Percentiles rank a stretch among this genome's conserved stretches.
phyloP scores from a whole-genome alignment of 92 coral and sea anemone genomes.

The Epizoanthus scotinus region DNA sequence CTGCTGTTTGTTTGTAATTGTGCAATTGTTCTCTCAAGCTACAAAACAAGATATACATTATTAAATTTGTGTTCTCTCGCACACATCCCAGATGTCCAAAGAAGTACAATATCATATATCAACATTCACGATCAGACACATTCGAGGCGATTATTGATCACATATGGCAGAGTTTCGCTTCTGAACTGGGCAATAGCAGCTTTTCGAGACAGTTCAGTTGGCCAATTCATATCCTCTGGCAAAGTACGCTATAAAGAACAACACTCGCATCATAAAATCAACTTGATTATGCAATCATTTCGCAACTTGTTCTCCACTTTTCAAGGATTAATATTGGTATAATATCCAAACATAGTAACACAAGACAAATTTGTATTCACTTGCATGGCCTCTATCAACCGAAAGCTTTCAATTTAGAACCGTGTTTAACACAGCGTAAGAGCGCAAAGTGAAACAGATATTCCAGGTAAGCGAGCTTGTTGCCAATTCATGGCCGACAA shows the following conservation, averaged over 20 bases:
- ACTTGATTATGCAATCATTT: neutral
- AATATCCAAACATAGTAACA: neutral
- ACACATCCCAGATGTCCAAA: neutral
- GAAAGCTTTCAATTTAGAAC: neutral
- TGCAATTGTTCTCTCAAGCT: constrained; percentile 7
- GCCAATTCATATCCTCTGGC: constrained; percentile 4
- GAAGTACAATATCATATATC: neutral
- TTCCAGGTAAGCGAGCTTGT: neutral
- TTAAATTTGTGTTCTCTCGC: neutral
- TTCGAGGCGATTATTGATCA: neutral
- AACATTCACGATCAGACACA: neutral
- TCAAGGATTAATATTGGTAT: neutral
- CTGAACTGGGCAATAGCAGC: neutral
- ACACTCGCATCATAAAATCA: neutral
- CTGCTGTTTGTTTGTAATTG: neutral
- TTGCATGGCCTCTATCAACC: neutral
- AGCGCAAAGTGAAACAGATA: constrained; percentile 22
- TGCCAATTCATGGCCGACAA: neutral
- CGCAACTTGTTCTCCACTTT: neutral
- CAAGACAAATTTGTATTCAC: neutral
- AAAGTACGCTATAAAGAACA: neutral
- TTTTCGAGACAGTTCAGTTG: neutral
- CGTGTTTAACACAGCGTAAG: neutral
- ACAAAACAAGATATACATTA: neutral
- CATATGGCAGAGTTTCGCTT: neutral